Evolutionary conservation across 2,113 vertebrate genomes (phyloP).

Genomic region (Copsychus sechellarum): DNA sequence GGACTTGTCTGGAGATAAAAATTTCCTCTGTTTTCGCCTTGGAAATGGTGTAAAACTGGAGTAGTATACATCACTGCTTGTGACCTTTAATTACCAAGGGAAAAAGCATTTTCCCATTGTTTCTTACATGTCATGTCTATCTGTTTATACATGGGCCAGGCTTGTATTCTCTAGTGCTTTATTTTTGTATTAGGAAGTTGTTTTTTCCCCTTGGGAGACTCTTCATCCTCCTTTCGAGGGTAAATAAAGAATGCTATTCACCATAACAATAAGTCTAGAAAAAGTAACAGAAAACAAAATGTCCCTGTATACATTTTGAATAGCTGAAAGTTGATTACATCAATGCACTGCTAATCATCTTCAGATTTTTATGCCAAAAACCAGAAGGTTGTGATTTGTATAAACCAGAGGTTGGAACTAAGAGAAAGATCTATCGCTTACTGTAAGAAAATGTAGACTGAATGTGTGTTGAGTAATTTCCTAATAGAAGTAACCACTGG

Average conservation of each 20-base stretch:
- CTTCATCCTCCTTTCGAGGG: not conserved
- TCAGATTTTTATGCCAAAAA: constrained; percentile 5
- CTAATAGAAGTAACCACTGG: not conserved
- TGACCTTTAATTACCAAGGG: not conserved
- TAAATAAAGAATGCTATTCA: constrained; percentile 23
- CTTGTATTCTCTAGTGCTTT: not conserved
- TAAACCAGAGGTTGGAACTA: not conserved
- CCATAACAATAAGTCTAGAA: constrained; percentile 18
- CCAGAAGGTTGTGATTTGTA: not conserved
- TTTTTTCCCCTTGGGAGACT: not conserved
- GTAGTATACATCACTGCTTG: rapidly evolving
- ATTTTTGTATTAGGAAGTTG: not conserved
- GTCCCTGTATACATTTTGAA: not conserved
- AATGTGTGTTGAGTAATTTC: not conserved
- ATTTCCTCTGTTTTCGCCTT: not conserved
- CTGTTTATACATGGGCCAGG: not conserved
- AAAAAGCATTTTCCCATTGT: not conserved
- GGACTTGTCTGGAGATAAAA: not conserved
- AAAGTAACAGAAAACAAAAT: constrained; percentile 17
- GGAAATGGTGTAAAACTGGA: not conserved
- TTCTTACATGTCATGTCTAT: not conserved
- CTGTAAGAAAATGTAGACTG: not conserved
- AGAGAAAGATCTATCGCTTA: not conserved
- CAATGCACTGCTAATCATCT: not conserved
- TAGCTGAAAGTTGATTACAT: not conserved